Percentiles rank a stretch among this genome's conserved stretches.
Evolutionary conservation across 2,113 vertebrate genomes (phyloP).

Genomic region (Leptodactylus fuscus): DNA sequence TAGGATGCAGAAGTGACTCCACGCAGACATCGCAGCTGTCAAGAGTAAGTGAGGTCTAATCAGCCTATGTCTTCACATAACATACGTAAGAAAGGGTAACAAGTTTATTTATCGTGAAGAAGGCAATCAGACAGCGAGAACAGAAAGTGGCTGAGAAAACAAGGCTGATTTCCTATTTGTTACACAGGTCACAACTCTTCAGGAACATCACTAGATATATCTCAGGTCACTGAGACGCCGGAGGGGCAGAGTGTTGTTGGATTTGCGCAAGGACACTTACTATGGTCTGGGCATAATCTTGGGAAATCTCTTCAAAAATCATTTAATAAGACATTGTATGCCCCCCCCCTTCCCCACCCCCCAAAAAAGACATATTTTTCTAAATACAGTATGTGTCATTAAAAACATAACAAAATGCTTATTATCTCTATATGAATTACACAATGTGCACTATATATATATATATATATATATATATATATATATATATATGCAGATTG

Average conservation of each 20-base stretch:
- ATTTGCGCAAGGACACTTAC: background rate
- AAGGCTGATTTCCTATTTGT: slow-evolving; percentile 28
- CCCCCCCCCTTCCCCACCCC: no score
- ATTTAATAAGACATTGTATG: background rate
- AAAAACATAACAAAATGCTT: no score
- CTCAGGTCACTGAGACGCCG: background rate
- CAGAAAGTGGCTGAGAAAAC: slow-evolving; percentile 22
- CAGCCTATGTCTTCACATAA: background rate
- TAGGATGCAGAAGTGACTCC: background rate
- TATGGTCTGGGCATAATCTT: background rate
- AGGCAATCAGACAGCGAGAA: slow-evolving; percentile 33
- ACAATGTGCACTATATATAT: no score
- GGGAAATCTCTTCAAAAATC: background rate
- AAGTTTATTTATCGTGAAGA: slow-evolving; percentile 25
- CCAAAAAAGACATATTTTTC: no score
- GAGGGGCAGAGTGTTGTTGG: background rate
- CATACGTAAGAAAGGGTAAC: slow-evolving; percentile 11
- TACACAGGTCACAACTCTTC: slow-evolving; percentile 28
- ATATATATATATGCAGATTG: no score
- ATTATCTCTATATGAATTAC: no score
- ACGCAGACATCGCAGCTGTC: slow-evolving; percentile 19
- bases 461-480: no score
- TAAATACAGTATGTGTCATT: no score
- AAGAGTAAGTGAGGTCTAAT: slow-evolving; percentile 33
- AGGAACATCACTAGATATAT: slow-evolving; percentile 17